Base-by-base conservation (phyloP, 2,797 vertebrate species). In the Tadarida brasiliensis region DNA sequence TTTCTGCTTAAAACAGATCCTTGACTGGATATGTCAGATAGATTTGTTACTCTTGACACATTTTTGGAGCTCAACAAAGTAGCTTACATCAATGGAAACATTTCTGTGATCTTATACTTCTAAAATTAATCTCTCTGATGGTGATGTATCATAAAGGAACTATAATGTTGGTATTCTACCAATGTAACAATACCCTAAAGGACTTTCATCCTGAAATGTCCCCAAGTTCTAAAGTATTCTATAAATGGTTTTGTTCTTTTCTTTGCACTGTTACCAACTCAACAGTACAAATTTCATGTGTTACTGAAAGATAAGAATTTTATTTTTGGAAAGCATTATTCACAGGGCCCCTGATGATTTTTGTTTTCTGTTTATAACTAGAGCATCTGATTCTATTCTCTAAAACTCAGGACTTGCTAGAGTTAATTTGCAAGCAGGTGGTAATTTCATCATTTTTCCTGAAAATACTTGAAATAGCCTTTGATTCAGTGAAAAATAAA, bases 1-100 rank as follows among this genome's bases (percentile, higher is more conserved):
- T 95, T 98, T 96, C 87, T 96, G 89, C 83, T 98, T 82, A 92
- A 96, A 98, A 94, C 93, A 96, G 93, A 97, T 94, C 87, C 92
- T 96, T 98, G 98, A 98, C 95, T 97, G 97, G 98, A 98, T 98
- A 97, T 12, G 98, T 98, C 97, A 96, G 96, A 92, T 94, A 73
- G 56, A 91, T 97, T 98, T 98, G 87, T 98, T 98, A 97, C 97
- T 96, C 94, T 92, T 95, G 91, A 97, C 71, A 77, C 80, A 95
- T 96, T 91, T 98, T 97, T 98, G 96, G 89, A 98, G 83, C 89
- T 83, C 95, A 76, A 3, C 57, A 96, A 95, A 96, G 87, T 51
- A 94, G 51, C 47, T 61, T 33, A 51, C 89, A 4, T 89, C 22
- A 96, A 73, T 82, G 76, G 73, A 96, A 97, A 90, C 28, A 81